These are phyloP conservation scores for Pantherophis alleghaniensis DNA, from an alignment of 2,797 vertebrate species.

Conservation along the genomic window DNA sequence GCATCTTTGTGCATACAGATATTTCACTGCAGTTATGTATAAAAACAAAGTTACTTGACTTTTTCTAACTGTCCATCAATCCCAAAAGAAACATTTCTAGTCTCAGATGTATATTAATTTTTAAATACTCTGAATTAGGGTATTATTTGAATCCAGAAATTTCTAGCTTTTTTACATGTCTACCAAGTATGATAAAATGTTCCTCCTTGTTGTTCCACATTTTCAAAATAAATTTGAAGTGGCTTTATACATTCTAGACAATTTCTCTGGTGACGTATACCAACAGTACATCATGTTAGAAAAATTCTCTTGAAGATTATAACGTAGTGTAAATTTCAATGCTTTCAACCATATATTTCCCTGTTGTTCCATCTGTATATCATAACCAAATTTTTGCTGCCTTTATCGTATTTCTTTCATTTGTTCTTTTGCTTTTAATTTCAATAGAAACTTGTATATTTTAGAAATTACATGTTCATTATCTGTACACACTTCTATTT, in stretches of 20 bases:
- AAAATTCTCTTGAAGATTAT: not conserved
- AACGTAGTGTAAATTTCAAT: not conserved
- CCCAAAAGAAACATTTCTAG: not conserved
- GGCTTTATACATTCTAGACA: not conserved
- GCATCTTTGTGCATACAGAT: not conserved
- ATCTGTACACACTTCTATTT: too few species aligned
- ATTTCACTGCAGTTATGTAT: not conserved
- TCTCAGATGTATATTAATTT: not conserved
- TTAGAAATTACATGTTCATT: too few species aligned
- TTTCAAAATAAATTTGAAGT: not conserved
- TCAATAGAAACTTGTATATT: too few species aligned
- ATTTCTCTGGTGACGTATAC: not conserved
- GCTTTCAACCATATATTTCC: not conserved
- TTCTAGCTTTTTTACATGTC: not conserved
- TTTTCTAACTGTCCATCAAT: not conserved
- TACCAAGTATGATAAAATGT: not conserved
- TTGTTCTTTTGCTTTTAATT: not conserved
- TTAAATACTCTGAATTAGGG: not conserved
- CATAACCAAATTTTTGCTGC: too few species aligned
- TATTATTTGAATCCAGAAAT: not conserved
- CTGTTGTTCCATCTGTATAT: too few species aligned
- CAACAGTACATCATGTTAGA: not conserved
- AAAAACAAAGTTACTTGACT: not conserved
- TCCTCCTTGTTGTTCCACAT: not conserved
- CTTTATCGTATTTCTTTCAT: not conserved